Base-by-base conservation (phyloP, 2,113 vertebrate genomes). In the Pygoscelis antarcticus region DNA sequence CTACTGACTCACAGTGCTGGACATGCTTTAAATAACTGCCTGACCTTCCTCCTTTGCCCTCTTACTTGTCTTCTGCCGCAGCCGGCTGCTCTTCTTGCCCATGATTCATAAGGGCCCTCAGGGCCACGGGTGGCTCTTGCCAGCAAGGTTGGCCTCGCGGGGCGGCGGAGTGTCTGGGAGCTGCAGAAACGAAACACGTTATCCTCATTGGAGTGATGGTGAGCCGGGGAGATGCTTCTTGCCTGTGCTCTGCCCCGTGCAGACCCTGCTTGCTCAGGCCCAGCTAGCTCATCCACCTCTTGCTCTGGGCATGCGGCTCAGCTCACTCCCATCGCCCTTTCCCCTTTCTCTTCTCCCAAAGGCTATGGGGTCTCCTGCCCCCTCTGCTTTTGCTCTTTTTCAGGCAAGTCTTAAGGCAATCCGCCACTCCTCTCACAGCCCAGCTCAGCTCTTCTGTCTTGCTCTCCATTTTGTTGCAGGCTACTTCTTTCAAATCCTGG, bases 271-370 rank as follows among this genome's bases (percentile, higher is more conserved):
- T 54, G 46, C 57, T 47, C 40, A 49, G 13, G 54, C 46, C 27
- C 60, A 61, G n/a, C 44, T 18, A 38, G 54, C 30, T 93, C 29
- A 60, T 40, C 52, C 2, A 7, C n/a, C 22, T 30, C 30, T 29
- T 52, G 58, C 14, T 46, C 54, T 4, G 3, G 27, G 44, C 0
- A 0, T 30, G 44, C 0, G 2, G 34, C 36, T 78, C n/a, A 57
- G 55, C 62, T 82, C n/a, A 15, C 21, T 81, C 13, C 55, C n/a
- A 10, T 51, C 2, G 1, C 42, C 34, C 42, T 71, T 84, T 42
- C 26, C 81, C 58, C 27, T 46, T 72, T 36, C 72, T 58, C 65
- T 34, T 64, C 44, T 77, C 57, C 47, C 42, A 25, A 69, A 69
- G 55, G 20, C 54, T 61, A 7, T 9, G 21, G 49, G 19, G 10